Conservation (phyloP, 2,888 invertebrate genomes). For the Andrena camellia region DNA sequence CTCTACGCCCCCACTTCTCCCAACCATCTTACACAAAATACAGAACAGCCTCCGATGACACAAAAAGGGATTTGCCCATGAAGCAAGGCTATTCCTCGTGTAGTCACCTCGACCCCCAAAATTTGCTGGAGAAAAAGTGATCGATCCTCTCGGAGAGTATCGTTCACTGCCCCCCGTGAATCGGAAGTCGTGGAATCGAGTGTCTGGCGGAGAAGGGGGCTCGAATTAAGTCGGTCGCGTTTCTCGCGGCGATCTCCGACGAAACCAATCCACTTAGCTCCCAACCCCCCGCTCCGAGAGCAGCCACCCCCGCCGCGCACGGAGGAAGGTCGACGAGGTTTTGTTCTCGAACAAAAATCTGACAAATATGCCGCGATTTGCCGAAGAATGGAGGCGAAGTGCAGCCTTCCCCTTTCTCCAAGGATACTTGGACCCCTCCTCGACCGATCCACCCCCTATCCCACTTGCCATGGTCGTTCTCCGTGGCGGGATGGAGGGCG, state of each 20-base stretch:
- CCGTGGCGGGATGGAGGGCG: conserved; percentile 29
- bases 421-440: conserved; percentile 36
- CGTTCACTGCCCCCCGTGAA: not conserved
- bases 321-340: conserved; percentile 74
- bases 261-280: conserved; percentile 84
- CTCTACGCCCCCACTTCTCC: too few species aligned
- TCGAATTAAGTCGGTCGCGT: conserved; percentile 67
- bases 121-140: not conserved
- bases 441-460: conserved; percentile 7
- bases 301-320: conserved; percentile 7
- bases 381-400: conserved; percentile 81
- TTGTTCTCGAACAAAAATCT: conserved; percentile 84
- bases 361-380: conserved; percentile 85
- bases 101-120: not conserved
- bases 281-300: conserved; percentile 43
- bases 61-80: too few species aligned
- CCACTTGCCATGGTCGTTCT: conserved; percentile 29
- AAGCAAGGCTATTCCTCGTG: too few species aligned
- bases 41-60: too few species aligned
- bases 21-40: too few species aligned
- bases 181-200: conserved; percentile 45
- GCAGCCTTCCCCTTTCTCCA: conserved; percentile 51
- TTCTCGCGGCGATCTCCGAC: conserved; percentile 59
- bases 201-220: conserved; percentile 13
- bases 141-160: not conserved